A percentile compares a stretch with the other conserved stretches of the same genome.
Conservation (phyloP, 1,140 invertebrate genomes). For the Drosophila pseudoananassae region DNA sequence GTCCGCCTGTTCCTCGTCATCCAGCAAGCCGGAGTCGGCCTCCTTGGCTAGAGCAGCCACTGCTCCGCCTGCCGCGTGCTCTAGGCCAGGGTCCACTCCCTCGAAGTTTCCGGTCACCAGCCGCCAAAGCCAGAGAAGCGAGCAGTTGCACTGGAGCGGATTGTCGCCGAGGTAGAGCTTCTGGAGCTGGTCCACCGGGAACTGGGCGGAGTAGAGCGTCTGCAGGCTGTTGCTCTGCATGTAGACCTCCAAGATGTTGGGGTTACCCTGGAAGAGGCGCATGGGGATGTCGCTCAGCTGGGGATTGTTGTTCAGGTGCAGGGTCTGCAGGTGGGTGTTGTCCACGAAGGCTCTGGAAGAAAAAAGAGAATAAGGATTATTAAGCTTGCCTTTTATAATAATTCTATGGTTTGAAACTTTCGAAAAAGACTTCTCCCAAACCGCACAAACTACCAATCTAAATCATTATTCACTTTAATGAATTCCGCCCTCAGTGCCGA, state of each 20-base stretch:
- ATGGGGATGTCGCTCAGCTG: slow-evolving; percentile 88
- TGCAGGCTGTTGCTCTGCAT: slow-evolving; percentile 89
- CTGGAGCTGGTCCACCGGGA: slow-evolving; percentile 90
- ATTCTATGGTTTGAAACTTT: background rate
- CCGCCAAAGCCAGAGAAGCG: slow-evolving; percentile 93
- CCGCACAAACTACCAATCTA: background rate
- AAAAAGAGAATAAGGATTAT: background rate
- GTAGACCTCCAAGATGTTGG: slow-evolving; percentile 89
- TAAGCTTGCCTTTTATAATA: no score
- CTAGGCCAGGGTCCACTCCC: slow-evolving; percentile 48
- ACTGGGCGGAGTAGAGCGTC: slow-evolving; percentile 90
- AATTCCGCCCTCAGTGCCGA: slow-evolving; percentile 19
- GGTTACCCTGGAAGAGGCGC: slow-evolving; percentile 90
- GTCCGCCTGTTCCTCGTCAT: slow-evolving; percentile 49
- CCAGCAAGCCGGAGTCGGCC: slow-evolving; percentile 50
- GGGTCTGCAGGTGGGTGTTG: slow-evolving; percentile 91
- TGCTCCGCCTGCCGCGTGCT: slow-evolving; percentile 61
- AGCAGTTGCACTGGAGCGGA: slow-evolving; percentile 94
- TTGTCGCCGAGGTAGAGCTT: slow-evolving; percentile 91
- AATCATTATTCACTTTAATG: slow-evolving; percentile 35
- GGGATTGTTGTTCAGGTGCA: slow-evolving; percentile 91
- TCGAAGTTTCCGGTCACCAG: slow-evolving; percentile 84
- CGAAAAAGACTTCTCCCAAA: no score
- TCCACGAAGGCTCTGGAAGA: slow-evolving; percentile 89
- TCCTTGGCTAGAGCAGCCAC: slow-evolving; percentile 74